Evolutionary conservation across 1,140 invertebrate species (phyloP), one percentile per base, ranked within the genome.

Genomic region (Streblospio benedicti): DNA sequence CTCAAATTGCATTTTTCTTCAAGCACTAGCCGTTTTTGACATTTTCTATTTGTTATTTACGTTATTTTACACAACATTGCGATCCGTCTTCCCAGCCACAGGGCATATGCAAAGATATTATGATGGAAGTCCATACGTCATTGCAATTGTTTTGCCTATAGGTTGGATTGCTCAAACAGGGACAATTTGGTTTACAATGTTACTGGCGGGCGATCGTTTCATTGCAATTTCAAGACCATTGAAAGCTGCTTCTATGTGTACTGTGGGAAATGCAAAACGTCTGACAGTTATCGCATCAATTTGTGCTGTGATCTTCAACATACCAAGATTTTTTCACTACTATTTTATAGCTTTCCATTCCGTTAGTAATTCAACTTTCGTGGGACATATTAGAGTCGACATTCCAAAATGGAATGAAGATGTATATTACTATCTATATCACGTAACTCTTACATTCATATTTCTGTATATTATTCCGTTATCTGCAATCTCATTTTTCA

Each of bases 121-220:
- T 45, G 4, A 61, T 31, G 14, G 18, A 16, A 14, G 16, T 18
- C 31, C 53, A 4, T 61, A 61, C 35, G 43, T 61, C 2, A 23
- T 61, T 5, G 44, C 52, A 47, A 59, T 47, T 45, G 18, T 61
- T 4, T 38, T 27, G 30, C 38, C 53, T 25, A 25, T 20, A 12
- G 59, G 25, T 20, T 54, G 51, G 30, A 59, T 54, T 20, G 50
- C 50, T 18, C 59, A 61, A 32, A 61, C 50, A n/a, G 18, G 25
- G 14, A 54, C 50, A 45, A 61, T 54, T 41, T 61, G 59, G 59
- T 25, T 61, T n/a, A 45, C 50, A n/a, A 28, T 58, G 12, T 28
- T 61, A n/a, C 44, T 61, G 5, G 50, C 59, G 4, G 49, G 27
- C 3, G 59, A 61, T 33, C 57, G 59, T 20, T 61, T 54, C 30